Evolutionary conservation across 2,888 invertebrate genomes (phyloP).

Genomic region (Athalia rosae): DNA sequence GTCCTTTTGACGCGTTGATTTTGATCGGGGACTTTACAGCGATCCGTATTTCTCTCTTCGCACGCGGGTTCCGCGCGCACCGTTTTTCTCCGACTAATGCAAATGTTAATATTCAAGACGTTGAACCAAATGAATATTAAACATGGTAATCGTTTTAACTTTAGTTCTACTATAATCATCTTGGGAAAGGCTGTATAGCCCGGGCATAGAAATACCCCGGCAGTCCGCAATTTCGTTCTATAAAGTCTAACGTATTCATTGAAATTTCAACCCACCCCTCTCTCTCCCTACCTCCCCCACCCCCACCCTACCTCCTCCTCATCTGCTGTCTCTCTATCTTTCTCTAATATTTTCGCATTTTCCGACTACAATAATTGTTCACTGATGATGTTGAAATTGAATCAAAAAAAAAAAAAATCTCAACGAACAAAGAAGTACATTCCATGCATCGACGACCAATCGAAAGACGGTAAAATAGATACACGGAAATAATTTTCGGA

Average conservation of each 20-base stretch:
- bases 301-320: conserved; percentile 34
- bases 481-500: too few species aligned
- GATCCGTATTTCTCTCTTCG: conserved; percentile 13
- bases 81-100: conserved; percentile 54
- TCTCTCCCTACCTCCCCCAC: background rate
- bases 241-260: conserved; percentile 4
- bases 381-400: too few species aligned
- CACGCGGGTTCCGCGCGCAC: conserved; percentile 28
- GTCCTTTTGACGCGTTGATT: too few species aligned
- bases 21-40: too few species aligned
- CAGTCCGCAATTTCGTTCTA: conserved; percentile 11
- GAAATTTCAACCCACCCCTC: background rate
- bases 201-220: background rate
- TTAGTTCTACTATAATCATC: conserved; percentile 52
- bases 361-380: too few species aligned
- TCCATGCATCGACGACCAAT: too few species aligned
- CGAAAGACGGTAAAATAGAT: too few species aligned
- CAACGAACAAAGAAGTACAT: too few species aligned
- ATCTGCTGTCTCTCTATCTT: conserved; percentile 46
- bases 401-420: too few species aligned
- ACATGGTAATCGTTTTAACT: conserved; percentile 70
- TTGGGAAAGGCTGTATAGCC: background rate
- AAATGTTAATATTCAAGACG: conserved; percentile 69
- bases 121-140: conserved; percentile 70
- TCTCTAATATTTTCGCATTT: conserved; percentile 44